A percentile compares a stretch with the other conserved stretches of the same genome.
These are phyloP conservation scores for Linyphia triangularis DNA, from an alignment of 2,888 invertebrate species.

Conservation along the genomic window DNA sequence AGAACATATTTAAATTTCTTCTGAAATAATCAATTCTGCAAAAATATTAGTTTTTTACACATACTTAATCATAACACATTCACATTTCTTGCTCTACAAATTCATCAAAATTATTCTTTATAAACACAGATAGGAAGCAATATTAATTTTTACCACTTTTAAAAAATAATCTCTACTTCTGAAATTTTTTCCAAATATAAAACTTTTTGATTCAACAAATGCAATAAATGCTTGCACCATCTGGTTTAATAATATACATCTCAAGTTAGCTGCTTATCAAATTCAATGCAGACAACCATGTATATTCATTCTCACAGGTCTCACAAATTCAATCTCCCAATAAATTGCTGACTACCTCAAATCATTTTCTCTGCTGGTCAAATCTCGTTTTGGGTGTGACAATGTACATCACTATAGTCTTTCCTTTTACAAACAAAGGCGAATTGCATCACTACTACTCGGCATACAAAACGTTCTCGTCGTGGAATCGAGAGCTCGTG, in stretches of 20 bases:
- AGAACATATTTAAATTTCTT: slow-evolving; percentile 28
- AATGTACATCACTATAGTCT: neutral
- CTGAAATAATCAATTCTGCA: neutral
- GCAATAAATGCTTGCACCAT: slow-evolving; percentile 70
- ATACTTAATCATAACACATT: slow-evolving; percentile 1
- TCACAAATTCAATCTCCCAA: neutral
- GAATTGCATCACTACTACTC: too few relatives aligned
- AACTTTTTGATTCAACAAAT: slow-evolving; percentile 66
- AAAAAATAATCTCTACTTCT: slow-evolving; percentile 60
- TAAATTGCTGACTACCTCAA: neutral
- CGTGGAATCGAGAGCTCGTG: neutral
- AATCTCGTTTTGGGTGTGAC: neutral
- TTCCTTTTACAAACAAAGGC: neutral
- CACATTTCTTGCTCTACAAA: neutral
- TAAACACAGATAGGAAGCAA: slow-evolving; percentile 56
- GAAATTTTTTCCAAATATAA: slow-evolving; percentile 49
- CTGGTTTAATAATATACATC: slow-evolving; percentile 9
- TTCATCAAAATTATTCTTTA: slow-evolving; percentile 56
- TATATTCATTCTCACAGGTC: neutral
- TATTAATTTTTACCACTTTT: slow-evolving; percentile 30
- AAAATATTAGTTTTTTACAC: slow-evolving; percentile 30
- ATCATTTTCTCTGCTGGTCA: too few relatives aligned
- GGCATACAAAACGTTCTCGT: neutral
- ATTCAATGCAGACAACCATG: neutral
- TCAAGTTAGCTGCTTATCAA: slow-evolving; percentile 37